A percentile compares a stretch with the other conserved stretches of the same genome.
Evolutionary conservation across 2,797 vertebrate genomes (phyloP).

Genomic region (Cyclura pinguis): DNA sequence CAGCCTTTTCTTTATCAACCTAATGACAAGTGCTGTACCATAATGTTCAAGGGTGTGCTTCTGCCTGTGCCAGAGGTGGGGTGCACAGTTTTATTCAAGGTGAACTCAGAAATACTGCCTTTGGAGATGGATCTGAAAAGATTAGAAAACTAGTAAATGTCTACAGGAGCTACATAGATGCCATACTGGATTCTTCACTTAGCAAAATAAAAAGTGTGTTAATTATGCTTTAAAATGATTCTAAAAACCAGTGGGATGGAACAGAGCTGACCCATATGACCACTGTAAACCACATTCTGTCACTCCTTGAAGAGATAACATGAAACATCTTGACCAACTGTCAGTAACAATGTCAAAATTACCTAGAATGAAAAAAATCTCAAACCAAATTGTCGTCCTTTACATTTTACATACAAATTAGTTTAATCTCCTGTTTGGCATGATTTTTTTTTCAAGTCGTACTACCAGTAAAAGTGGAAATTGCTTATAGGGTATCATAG

Average conservation of each 20-base stretch:
- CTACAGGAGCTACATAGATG: neutral
- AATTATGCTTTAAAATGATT: slow-evolving; percentile 5
- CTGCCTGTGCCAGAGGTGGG: too few species aligned
- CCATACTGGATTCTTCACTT: neutral
- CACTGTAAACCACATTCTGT: neutral
- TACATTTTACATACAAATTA: neutral
- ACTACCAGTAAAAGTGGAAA: neutral
- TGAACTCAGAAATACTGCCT: neutral
- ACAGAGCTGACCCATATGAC: neutral
- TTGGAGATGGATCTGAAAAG: neutral
- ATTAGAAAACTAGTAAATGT: neutral
- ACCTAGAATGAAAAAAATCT: neutral
- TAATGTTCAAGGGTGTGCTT: neutral
- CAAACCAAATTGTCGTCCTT: neutral
- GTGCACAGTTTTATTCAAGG: neutral
- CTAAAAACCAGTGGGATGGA: neutral
- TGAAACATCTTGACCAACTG: slow-evolving; percentile 9
- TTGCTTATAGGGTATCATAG: too few species aligned
- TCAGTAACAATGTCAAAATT: neutral
- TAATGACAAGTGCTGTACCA: neutral
- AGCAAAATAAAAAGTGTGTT: neutral
- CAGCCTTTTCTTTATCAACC: neutral
- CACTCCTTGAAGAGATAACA: neutral
- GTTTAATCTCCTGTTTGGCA: neutral
- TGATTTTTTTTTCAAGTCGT: too few species aligned